Evolutionary conservation across 1,140 invertebrate genomes (phyloP).

Genomic region (Streblospio benedicti): DNA sequence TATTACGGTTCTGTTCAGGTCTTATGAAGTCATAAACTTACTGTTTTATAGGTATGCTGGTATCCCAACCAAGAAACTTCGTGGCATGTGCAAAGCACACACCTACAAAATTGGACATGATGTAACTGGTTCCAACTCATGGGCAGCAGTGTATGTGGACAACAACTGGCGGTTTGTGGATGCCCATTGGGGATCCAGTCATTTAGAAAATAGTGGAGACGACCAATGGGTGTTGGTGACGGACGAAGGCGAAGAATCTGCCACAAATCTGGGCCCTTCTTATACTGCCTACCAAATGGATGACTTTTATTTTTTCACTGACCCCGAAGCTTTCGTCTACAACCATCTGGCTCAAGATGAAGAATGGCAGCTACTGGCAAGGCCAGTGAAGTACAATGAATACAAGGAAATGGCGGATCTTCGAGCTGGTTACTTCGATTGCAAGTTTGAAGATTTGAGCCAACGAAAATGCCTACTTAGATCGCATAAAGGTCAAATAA

Average conservation of each 20-base stretch:
- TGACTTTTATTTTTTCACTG: conserved; percentile 20
- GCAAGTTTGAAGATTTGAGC: conserved; percentile 4
- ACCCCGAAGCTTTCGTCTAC: conserved; percentile 17
- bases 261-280: not conserved
- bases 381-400: conserved; percentile 16
- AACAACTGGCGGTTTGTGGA: conserved; percentile 16
- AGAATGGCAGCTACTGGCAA: conserved; percentile 13
- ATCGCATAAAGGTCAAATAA: not conserved
- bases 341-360: conserved; percentile 14
- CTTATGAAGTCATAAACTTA: no score
- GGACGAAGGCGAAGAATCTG: not conserved
- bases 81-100: conserved; percentile 12
- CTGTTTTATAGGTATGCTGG: conserved; percentile 1
- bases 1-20: no score
- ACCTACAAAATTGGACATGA: conserved; percentile 8
- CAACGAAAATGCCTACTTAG: conserved; percentile 11
- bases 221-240: not conserved
- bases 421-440: conserved; percentile 8
- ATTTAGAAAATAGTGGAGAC: not conserved
- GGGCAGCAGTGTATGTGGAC: conserved; percentile 11
- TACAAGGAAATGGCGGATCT: conserved; percentile 15
- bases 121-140: conserved; percentile 3
- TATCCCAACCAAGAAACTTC: conserved; percentile 15
- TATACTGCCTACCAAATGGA: not conserved
- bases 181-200: conserved; percentile 14